Evolutionary conservation across 2,113 vertebrate species (phyloP).

Genomic region (Stegastes partitus): DNA sequence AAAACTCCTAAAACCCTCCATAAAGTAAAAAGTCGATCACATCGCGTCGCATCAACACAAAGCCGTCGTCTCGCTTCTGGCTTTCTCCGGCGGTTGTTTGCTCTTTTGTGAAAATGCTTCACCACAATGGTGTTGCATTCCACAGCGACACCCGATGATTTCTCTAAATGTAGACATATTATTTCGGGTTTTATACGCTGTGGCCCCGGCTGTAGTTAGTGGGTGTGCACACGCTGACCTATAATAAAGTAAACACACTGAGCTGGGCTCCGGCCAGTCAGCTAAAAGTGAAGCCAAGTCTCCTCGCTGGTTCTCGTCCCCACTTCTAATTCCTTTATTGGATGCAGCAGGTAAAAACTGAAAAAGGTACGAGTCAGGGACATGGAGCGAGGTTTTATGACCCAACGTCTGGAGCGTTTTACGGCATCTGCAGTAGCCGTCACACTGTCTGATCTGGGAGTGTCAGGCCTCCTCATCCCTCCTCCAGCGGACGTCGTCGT

Average conservation of each 20-base stretch:
- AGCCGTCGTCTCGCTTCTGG: constrained; percentile 31
- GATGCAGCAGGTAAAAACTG: constrained; percentile 24
- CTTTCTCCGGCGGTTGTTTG: constrained; percentile 73
- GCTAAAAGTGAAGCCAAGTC: constrained; percentile 33
- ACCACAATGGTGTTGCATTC: constrained; percentile 79
- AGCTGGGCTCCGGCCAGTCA: constrained; percentile 43
- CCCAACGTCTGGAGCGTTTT: no score
- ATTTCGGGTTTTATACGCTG: constrained; percentile 78
- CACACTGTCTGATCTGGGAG: constrained; percentile 7
- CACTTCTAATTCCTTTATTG: constrained; percentile 26
- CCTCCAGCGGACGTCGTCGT: not conserved
- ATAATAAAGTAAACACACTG: constrained; percentile 74
- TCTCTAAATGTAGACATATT: constrained; percentile 82
- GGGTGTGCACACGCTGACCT: constrained; percentile 73
- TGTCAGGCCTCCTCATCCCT: not conserved
- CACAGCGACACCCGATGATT: constrained; percentile 81
- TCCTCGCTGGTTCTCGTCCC: constrained; percentile 12
- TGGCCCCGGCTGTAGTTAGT: constrained; percentile 76
- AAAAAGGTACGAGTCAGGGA: constrained; percentile 6
- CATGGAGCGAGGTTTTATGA: no score
- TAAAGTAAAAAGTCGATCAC: no score
- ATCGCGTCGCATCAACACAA: constrained; percentile 2
- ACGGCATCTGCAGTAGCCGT: no score
- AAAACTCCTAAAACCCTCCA: no score
- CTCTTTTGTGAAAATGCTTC: constrained; percentile 74